phyloP scores from a whole-genome alignment of 2,113 vertebrate species.

The Muntiacus muntjak region DNA sequence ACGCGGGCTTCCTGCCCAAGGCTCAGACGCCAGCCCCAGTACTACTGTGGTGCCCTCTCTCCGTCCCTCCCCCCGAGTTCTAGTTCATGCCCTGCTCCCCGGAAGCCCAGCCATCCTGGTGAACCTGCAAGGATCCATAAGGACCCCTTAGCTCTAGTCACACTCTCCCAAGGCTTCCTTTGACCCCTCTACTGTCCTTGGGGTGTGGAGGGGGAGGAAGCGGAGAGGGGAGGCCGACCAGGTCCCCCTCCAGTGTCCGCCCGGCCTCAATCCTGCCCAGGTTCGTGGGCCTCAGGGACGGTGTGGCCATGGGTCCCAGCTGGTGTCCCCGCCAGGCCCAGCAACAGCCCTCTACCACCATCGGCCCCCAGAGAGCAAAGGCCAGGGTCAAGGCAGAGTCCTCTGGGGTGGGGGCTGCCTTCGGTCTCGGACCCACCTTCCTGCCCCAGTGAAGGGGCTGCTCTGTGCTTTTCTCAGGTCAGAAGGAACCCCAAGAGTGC shows the following conservation, averaged over 20 bases:
- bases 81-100: not conserved
- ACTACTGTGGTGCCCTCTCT: too few species aligned
- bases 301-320: not conserved
- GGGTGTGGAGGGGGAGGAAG: not conserved
- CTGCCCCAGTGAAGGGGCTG: not conserved
- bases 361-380: not conserved
- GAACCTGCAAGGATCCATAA: not conserved
- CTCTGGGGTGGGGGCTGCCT: too few species aligned
- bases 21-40: not conserved
- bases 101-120: not conserved
- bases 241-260: too few species aligned
- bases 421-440: not conserved
- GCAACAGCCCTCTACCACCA: not conserved
- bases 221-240: too few species aligned
- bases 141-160: rapidly evolving
- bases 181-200: not conserved
- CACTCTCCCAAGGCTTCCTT: not conserved
- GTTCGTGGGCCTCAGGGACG: not conserved
- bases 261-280: not conserved
- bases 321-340: not conserved
- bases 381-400: not conserved
- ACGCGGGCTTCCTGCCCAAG: not conserved
- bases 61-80: rapidly evolving
- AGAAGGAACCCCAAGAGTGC: not conserved
- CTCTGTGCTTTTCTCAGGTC: not conserved